Evolutionary conservation across 2,113 vertebrate species (phyloP).

Genomic region (Monarcha castaneiventris): DNA sequence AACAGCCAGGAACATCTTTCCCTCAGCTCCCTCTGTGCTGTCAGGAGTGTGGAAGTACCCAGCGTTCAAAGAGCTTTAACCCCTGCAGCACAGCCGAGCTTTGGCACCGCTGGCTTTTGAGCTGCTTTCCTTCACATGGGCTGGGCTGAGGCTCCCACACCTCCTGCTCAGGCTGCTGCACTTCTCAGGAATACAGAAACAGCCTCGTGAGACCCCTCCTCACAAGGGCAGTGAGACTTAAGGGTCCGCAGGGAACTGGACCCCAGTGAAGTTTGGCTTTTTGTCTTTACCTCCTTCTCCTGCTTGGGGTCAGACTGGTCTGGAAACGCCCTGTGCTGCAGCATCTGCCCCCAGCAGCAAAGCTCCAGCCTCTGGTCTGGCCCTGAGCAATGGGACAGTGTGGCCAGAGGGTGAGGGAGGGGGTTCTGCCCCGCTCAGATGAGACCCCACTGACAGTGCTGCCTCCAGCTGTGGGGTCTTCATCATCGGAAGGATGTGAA

Average conservation of each 20-base stretch:
- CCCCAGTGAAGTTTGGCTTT: not conserved
- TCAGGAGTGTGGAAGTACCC: not conserved
- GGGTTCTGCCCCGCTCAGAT: accelerated
- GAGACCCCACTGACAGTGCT: not conserved
- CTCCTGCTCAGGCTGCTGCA: not conserved
- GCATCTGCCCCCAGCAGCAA: not conserved
- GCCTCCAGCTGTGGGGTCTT: not conserved
- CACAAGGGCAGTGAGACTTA: not conserved
- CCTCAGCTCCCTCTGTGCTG: not conserved
- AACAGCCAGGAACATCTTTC: slow-evolving; percentile 12
- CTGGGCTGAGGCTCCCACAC: not conserved
- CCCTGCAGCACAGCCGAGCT: not conserved
- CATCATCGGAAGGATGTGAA: not conserved
- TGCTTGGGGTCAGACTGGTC: not conserved
- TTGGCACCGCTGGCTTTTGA: not conserved
- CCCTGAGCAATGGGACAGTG: not conserved
- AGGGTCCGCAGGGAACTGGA: not conserved
- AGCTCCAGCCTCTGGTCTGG: not conserved
- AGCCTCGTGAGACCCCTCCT: not conserved
- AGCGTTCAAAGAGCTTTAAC: not conserved
- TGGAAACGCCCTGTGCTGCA: not conserved
- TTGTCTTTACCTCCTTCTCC: not conserved
- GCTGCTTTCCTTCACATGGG: not conserved
- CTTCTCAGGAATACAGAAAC: not conserved
- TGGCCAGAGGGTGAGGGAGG: not conserved